Conservation (phyloP, 2,113 vertebrate genomes). For the Oophaga pumilio region DNA sequence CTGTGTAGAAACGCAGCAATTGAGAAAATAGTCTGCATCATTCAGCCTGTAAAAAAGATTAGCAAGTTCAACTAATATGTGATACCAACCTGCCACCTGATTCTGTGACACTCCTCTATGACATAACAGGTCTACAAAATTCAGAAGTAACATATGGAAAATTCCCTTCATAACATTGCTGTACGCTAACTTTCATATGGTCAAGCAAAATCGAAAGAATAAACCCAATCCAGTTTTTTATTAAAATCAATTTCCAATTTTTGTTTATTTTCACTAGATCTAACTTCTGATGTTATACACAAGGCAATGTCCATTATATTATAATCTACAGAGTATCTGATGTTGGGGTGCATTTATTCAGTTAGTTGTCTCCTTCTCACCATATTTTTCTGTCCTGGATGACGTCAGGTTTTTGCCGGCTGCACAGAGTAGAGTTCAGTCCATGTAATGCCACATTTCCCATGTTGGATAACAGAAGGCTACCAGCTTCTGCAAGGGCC, state of each 20-base stretch:
- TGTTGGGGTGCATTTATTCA: neutral
- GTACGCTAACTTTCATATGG: neutral
- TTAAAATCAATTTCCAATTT: neutral
- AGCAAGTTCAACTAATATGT: too few species aligned
- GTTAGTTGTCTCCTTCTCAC: neutral
- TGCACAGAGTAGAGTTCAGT: slow-evolving; percentile 32
- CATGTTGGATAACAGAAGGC: slow-evolving; percentile 43
- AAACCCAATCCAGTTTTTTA: neutral
- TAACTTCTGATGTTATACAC: neutral
- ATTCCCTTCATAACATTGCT: neutral
- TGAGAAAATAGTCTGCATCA: too few species aligned
- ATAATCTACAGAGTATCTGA: neutral
- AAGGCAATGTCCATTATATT: neutral
- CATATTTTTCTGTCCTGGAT: neutral
- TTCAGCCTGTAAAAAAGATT: too few species aligned
- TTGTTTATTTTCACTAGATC: neutral
- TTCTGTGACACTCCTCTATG: neutral
- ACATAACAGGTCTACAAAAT: neutral
- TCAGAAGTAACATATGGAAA: neutral
- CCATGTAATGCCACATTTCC: slow-evolving; percentile 21
- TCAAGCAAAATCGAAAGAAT: neutral
- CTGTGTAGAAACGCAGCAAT: too few species aligned
- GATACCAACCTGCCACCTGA: neutral
- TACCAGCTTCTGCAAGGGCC: slow-evolving; percentile 40
- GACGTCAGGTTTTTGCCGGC: neutral